Evolutionary conservation across 2,113 vertebrate genomes (phyloP).

Genomic region (Cranoglanis bouderius): DNA sequence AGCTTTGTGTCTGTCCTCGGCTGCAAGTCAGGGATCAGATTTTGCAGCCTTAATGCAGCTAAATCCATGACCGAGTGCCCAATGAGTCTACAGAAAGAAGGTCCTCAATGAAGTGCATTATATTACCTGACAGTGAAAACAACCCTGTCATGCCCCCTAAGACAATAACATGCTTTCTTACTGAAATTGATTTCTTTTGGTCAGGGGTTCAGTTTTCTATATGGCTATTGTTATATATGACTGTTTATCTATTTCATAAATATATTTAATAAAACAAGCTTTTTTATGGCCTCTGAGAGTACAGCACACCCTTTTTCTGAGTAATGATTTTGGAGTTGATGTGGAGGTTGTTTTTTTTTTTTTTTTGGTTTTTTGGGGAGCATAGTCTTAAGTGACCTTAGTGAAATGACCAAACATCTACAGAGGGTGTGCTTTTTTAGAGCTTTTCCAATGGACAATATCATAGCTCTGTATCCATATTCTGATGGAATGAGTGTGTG

Average conservation of each 20-base stretch:
- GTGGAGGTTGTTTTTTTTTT: not conserved
- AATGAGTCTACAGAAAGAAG: not conserved
- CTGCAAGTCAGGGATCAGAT: constrained; percentile 14
- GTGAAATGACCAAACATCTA: not conserved
- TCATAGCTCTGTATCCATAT: not conserved
- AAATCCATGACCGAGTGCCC: constrained; percentile 7
- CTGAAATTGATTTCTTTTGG: constrained; percentile 46
- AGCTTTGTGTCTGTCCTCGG: constrained; percentile 10
- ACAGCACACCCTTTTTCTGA: constrained; percentile 16
- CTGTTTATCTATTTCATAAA: constrained; percentile 57
- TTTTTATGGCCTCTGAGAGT: constrained; percentile 49
- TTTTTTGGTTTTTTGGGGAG: not conserved
- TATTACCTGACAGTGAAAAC: constrained; percentile 29
- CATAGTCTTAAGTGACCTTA: not conserved
- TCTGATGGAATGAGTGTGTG: not conserved
- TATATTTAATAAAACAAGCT: constrained; percentile 60
- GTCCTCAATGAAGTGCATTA: constrained; percentile 47
- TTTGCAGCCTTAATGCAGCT: constrained; percentile 31
- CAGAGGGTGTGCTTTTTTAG: not conserved
- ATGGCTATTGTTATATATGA: constrained; percentile 56
- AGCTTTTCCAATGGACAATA: not conserved
- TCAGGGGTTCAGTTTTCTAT: constrained; percentile 49
- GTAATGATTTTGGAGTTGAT: constrained; percentile 17
- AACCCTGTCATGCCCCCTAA: constrained; percentile 21
- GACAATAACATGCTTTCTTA: constrained; percentile 41